Evolutionary conservation across 1,140 invertebrate species (phyloP).

Genomic region (Nixonia krombeini): DNA sequence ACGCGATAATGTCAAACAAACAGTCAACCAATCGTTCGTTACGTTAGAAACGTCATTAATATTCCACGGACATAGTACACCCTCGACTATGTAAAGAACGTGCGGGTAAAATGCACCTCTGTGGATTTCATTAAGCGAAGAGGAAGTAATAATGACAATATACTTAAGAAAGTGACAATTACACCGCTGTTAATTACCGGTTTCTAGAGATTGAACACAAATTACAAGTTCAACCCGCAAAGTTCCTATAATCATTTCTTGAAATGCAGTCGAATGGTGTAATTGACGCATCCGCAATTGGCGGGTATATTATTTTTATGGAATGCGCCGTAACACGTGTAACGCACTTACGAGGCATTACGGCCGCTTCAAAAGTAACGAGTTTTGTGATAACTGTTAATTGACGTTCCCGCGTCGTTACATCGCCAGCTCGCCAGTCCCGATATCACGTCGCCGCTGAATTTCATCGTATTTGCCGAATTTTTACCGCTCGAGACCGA

Average conservation of each 20-base stretch:
- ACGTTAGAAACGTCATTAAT: no score
- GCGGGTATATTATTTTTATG: conserved; percentile 41
- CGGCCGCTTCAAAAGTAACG: conserved; percentile 43
- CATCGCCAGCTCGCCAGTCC: conserved; percentile 15
- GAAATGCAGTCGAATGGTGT: conserved; percentile 41
- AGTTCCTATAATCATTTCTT: conserved; percentile 45
- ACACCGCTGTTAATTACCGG: conserved; percentile 42
- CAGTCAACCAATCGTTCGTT: no score
- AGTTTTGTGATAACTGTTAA: conserved; percentile 42
- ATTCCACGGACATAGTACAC: no score
- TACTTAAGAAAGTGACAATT: conserved; percentile 43
- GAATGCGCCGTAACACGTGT: conserved; percentile 42
- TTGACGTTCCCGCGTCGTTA: conserved; percentile 31
- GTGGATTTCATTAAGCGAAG: no score
- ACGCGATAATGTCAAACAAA: no score
- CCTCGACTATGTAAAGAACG: no score
- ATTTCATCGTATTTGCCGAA: conserved; percentile 11
- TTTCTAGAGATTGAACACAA: conserved; percentile 44
- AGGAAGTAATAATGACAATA: conserved; percentile 28
- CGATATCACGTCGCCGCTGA: not conserved
- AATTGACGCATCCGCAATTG: conserved; percentile 48
- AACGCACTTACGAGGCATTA: conserved; percentile 41
- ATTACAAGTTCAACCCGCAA: conserved; percentile 49
- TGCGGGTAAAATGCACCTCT: no score
- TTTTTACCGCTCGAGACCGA: no score